Conservation (phyloP, 2,797 vertebrate species). For the Sebastes glaucus region DNA sequence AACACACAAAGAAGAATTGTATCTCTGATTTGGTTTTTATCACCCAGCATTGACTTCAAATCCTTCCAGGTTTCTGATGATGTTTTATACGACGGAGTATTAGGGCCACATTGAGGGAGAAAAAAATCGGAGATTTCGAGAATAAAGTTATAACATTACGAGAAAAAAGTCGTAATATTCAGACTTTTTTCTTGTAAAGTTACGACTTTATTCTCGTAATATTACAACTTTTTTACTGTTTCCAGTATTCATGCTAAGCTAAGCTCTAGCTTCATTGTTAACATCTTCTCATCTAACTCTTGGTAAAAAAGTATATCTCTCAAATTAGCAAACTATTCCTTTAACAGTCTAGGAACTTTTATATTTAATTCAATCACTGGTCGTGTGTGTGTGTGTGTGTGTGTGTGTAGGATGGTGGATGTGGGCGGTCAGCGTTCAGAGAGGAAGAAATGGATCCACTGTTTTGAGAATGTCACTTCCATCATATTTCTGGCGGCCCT, state of each 20-base stretch:
- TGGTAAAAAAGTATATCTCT: not conserved
- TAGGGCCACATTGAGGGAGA: too few species aligned
- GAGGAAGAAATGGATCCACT: constrained; percentile 93
- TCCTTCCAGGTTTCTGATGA: not conserved
- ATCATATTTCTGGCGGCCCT: constrained; percentile 90
- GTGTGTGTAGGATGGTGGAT: constrained; percentile 88
- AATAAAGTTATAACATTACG: too few species aligned
- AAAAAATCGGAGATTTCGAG: too few species aligned
- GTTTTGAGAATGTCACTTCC: constrained; percentile 91
- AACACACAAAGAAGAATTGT: not conserved
- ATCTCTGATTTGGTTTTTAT: not conserved
- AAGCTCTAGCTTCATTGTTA: not conserved
- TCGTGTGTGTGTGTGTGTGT: not conserved
- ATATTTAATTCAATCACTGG: not conserved
- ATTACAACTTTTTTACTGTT: not conserved
- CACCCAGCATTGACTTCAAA: not conserved
- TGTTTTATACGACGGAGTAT: not conserved
- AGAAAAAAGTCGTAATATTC: too few species aligned
- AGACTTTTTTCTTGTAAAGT: too few species aligned
- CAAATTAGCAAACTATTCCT: not conserved
- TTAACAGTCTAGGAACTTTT: not conserved
- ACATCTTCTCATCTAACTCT: not conserved
- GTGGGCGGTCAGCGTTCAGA: constrained; percentile 92
- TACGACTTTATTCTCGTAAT: too few species aligned
- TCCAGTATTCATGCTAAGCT: not conserved